Percentiles rank a stretch among this genome's conserved stretches.
Conservation (phyloP, 1,140 invertebrate species). For the Drosophila insularis region DNA sequence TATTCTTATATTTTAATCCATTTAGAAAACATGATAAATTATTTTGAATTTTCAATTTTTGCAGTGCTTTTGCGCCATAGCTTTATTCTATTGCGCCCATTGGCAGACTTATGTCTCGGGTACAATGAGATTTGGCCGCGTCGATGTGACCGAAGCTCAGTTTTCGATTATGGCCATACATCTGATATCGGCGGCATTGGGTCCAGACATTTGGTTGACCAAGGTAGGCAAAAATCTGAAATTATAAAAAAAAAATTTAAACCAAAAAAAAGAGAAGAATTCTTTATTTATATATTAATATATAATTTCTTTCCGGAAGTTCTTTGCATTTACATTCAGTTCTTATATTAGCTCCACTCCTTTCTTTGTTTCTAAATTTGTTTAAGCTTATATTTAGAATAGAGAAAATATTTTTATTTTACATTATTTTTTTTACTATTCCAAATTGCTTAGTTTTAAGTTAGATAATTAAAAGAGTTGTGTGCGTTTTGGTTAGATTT, state of each 20-base stretch:
- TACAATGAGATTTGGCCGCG: slow-evolving; percentile 94
- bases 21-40: background rate
- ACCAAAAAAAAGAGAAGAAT: background rate
- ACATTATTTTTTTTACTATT: slow-evolving; percentile 1
- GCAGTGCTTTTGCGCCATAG: slow-evolving; percentile 95
- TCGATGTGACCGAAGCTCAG: slow-evolving; percentile 99
- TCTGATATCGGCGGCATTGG: slow-evolving; percentile 93
- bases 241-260: no score
- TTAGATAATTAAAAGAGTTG: slow-evolving; percentile 31
- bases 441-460: slow-evolving; percentile 36
- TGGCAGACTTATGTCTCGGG: slow-evolving; percentile 99
- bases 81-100: slow-evolving; percentile 98
- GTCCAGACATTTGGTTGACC: slow-evolving; percentile 92
- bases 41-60: slow-evolving; percentile 59
- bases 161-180: slow-evolving; percentile 96
- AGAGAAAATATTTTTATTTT: slow-evolving; percentile 29
- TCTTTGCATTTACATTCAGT: slow-evolving; percentile 40
- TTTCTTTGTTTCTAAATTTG: slow-evolving; percentile 14
- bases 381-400: slow-evolving; percentile 39
- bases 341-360: slow-evolving; percentile 17
- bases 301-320: slow-evolving; percentile 62
- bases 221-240: slow-evolving; percentile 85
- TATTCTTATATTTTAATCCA: background rate
- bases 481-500: slow-evolving; percentile 27
- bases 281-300: slow-evolving; percentile 19